phyloP scores from a whole-genome alignment of 1,140 invertebrate genomes.

The Drosophila serrata region DNA sequence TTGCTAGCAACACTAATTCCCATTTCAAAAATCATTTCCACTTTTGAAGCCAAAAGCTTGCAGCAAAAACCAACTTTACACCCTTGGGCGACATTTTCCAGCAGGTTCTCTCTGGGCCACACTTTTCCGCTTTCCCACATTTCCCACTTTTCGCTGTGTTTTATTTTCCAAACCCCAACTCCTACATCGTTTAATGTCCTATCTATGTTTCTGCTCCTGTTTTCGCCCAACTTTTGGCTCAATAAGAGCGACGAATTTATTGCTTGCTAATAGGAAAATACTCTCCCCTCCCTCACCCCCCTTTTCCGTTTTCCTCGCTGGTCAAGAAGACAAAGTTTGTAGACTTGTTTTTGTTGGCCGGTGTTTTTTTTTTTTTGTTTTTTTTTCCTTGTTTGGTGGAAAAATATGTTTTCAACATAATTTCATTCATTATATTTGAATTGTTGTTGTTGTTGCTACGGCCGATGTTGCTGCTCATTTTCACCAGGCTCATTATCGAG shows the following conservation, averaged over 20 bases:
- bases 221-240: constrained; percentile 52
- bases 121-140: constrained; percentile 3
- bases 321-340: constrained; percentile 48
- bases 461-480: constrained; percentile 52
- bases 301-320: background rate
- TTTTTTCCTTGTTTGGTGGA: constrained; percentile 17
- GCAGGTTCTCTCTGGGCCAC: background rate
- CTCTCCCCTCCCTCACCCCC: background rate
- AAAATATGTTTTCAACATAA: constrained; percentile 77
- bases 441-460: constrained; percentile 51
- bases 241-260: constrained; percentile 70
- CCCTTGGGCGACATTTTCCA: constrained; percentile 55
- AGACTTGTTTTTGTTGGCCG: constrained; percentile 27
- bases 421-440: constrained; percentile 73
- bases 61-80: constrained; percentile 43
- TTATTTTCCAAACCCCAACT: background rate
- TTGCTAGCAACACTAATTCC: background rate
- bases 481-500: constrained; percentile 48
- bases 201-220: constrained; percentile 46
- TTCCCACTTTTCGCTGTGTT: constrained; percentile 1
- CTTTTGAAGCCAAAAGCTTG: constrained; percentile 3
- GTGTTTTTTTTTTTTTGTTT: constrained; percentile 16
- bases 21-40: background rate
- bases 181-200: constrained; percentile 33
- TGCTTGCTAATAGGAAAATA: constrained; percentile 73